phyloP scores from a whole-genome alignment of 2,888 invertebrate species.

The Philopedon plagiatum region DNA sequence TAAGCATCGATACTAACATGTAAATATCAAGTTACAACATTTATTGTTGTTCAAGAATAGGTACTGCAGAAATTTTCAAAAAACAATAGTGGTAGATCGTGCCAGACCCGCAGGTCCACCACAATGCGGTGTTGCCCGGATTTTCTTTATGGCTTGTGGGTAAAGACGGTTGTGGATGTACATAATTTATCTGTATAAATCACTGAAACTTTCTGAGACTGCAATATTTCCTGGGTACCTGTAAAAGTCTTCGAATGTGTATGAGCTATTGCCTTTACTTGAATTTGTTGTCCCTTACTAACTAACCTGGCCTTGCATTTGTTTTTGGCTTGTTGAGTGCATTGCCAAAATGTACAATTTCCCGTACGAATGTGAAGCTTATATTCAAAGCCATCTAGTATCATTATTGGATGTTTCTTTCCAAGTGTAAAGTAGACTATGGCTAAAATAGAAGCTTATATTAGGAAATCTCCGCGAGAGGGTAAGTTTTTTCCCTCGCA shows the following conservation, averaged over 20 bases:
- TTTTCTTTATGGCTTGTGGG: neutral
- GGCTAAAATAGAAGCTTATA: conserved; percentile 48
- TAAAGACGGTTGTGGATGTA: too few relatives aligned
- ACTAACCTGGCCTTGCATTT: conserved; percentile 52
- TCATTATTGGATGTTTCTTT: conserved; percentile 57
- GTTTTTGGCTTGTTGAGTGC: conserved; percentile 50
- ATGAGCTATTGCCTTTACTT: conserved; percentile 39
- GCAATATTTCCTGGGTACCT: conserved; percentile 1
- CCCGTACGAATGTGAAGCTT: conserved; percentile 51
- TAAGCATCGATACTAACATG: too few relatives aligned
- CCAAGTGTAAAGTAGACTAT: conserved; percentile 54
- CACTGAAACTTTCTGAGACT: conserved; percentile 14
- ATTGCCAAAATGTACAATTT: conserved; percentile 55
- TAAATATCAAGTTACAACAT: too few relatives aligned
- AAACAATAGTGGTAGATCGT: too few relatives aligned
- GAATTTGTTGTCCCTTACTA: conserved; percentile 50
- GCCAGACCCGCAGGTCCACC: too few relatives aligned
- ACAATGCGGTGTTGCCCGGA: too few relatives aligned
- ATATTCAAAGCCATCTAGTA: conserved; percentile 55
- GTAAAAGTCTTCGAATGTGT: conserved; percentile 17
- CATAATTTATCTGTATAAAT: conserved; percentile 13
- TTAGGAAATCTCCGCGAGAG: too few relatives aligned
- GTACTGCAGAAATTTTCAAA: too few relatives aligned
- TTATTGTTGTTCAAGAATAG: too few relatives aligned
- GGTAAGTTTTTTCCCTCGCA: too few relatives aligned